Evolutionary conservation across 2,113 vertebrate species (phyloP).

Genomic region (Archocentrus centrarchus): DNA sequence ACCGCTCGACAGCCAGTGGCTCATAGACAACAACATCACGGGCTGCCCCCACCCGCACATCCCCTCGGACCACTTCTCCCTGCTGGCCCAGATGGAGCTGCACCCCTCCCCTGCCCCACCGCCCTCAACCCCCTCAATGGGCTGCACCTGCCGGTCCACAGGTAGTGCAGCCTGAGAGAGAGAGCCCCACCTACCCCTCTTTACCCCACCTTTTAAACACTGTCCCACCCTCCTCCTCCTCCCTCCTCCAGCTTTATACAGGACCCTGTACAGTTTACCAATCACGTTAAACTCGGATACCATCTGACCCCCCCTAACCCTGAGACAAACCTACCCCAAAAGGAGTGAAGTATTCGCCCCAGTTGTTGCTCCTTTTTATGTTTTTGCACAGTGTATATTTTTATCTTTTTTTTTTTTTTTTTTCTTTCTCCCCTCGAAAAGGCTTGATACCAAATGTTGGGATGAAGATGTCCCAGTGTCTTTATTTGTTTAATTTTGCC

Average conservation of each 20-base stretch:
- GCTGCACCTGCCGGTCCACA: conserved; percentile 91
- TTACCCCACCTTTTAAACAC: conserved; percentile 43
- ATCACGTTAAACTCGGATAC: conserved; percentile 32
- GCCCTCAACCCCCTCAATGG: conserved; percentile 90
- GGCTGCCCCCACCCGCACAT: conserved; percentile 99
- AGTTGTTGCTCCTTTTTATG: conserved; percentile 41
- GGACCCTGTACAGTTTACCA: conserved; percentile 61
- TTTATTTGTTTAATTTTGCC: conserved; percentile 6
- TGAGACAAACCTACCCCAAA: background rate
- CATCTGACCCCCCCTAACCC: background rate
- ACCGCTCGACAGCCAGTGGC: conserved; percentile 97
- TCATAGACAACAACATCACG: conserved; percentile 97
- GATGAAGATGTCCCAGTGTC: conserved; percentile 25
- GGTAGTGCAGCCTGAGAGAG: conserved; percentile 85
- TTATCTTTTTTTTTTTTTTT: background rate
- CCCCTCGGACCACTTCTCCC: conserved; percentile 99
- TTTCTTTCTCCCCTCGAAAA: background rate
- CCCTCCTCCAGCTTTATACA: conserved; percentile 34
- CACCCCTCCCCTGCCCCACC: conserved; percentile 86
- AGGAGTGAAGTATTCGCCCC: conserved; percentile 90
- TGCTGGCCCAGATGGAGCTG: conserved; percentile 98
- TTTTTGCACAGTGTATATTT: conserved; percentile 54
- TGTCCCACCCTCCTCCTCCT: background rate
- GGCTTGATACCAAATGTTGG: conserved; percentile 61
- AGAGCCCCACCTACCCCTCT: conserved; percentile 82